Evolutionary conservation across 2,888 invertebrate species (phyloP), one percentile per base, ranked within the genome.

Genomic region (Petrolisthes cinctipes): DNA sequence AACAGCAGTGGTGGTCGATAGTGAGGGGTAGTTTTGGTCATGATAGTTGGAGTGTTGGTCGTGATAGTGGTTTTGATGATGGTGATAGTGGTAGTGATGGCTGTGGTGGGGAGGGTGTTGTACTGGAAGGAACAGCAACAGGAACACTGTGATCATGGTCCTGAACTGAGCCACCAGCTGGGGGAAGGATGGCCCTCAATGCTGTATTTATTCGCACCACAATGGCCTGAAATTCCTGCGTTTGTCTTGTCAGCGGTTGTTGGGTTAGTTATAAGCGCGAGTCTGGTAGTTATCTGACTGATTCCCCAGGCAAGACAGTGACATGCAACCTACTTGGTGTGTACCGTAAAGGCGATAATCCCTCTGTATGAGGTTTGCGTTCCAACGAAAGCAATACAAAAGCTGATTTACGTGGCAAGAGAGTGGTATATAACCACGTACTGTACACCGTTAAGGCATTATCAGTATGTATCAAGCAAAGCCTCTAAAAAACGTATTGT

Each of bases 131-230:
- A 17, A 61, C 17, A 78, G 53, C 23, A 17, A 78, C 54, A 56
- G 17, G 79, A 79, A 56, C 7, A 80, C 23, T 54, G 54, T 56
- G 20, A 80, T 54, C 79, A 80, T 17, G 3, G 37, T 54, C 17
- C 17, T n/a, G 53, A 17, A 20, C 9, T 20, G 85, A 80, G 81
- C 54, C 76, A 66, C 54, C 37, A 51, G 61, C 85, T 57, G 73
- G 5, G 37, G 86, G 83, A 81, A 73, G 61, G 75, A 81, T 87
- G 71, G 81, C 81, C 56, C 66, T 83, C 51, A 73, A 56, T 82
- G 68, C 84, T 73, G 82, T 84, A 84, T 87, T 87, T 87, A 87
- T 87, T 87, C 87, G 80, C 87, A 80, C 84, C 84, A 54, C 84
- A 84, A 87, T 87, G 87, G 84, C 20, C 84, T 66, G 54, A 87